Evolutionary conservation across 2,797 vertebrate genomes (phyloP), one percentile per base, ranked within the genome.

Genomic region (Tauraco hartlaubi): DNA sequence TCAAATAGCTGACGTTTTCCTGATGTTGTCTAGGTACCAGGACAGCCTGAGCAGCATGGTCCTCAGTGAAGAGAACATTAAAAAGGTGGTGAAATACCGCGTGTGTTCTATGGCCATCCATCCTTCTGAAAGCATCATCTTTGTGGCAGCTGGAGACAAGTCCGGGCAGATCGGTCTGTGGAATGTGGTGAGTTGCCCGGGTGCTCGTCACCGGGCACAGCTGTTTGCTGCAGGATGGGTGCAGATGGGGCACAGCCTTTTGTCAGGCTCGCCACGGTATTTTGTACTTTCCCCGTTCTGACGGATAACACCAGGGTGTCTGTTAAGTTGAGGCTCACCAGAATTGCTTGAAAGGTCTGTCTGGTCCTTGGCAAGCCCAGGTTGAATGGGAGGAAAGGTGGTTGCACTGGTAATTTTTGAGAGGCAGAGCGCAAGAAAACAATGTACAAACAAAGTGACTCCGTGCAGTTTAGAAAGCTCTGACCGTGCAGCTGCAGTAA

Each of bases 111-210:
- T 98, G 86, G 98, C 99, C 37, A 95, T 99, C 85, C 99, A 99
- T 67, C 99, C 99, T 5, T 98, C 98, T 0, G 85, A 97, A 66
- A 98, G 97, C 97, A 96, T 90, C 85, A 94, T 98, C 87, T 91
- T 99, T 4, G 96, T 99, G 96, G 99, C 99, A 31, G 98, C 98
- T 12, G 99, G 99, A 39, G 98, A 99, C 97, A 98, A 91, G 67
- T 41, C 3, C 5, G 99, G 99, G 4, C 97, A 98, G 35, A 37
- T 99, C 17, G 99, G 99, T 62, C 98, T 99, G 55, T 99, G 99
- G 99, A 98, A 99, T 20, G 69, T 99, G 97, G 99, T 99, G 93
- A 95, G 98, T 94, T 88, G 5, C 49, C 55, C 5, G 9, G 26
- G 33, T 20, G 55, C 69, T 29, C 9, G 6, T 58, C 28, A 6